These are phyloP conservation scores for Drosophila neotestacea DNA, from an alignment of 2,888 invertebrate genomes.

Conservation along the genomic window DNA sequence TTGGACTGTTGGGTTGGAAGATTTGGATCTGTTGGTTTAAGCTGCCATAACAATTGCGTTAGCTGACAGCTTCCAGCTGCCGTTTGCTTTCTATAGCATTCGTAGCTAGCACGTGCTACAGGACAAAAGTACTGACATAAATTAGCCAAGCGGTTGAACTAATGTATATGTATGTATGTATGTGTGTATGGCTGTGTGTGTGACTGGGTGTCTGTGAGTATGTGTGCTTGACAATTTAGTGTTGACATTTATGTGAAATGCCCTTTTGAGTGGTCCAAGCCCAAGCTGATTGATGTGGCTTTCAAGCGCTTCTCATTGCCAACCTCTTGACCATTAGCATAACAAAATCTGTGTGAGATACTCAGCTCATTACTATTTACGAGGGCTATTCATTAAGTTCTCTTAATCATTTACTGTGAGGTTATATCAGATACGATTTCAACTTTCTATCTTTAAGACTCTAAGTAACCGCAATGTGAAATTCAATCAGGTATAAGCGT, in stretches of 20 bases:
- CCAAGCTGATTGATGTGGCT: constrained; percentile 65
- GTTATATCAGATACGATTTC: background rate
- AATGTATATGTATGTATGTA: constrained; percentile 10
- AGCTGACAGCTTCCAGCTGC: constrained; percentile 65
- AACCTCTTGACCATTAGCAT: constrained; percentile 41
- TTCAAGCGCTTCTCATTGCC: constrained; percentile 16
- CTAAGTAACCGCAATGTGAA: background rate
- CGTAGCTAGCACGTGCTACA: constrained; percentile 36
- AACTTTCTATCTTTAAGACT: background rate
- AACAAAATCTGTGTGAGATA: constrained; percentile 29
- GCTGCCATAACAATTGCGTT: constrained; percentile 69
- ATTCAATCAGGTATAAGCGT: constrained; percentile 5
- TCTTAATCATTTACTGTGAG: constrained; percentile 10
- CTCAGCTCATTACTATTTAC: constrained; percentile 25
- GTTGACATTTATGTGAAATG: constrained; percentile 75
- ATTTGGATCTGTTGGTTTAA: constrained; percentile 39
- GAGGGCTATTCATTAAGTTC: constrained; percentile 5
- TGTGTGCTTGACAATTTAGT: constrained; percentile 58
- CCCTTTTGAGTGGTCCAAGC: constrained; percentile 57
- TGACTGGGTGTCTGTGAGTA: constrained; percentile 17
- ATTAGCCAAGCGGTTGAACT: constrained; percentile 48
- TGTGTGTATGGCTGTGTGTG: constrained; percentile 19
- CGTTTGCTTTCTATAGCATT: constrained; percentile 10
- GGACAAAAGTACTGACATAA: constrained; percentile 42
- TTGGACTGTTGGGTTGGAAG: background rate